A percentile compares a stretch with the other conserved stretches of the same genome.
phyloP scores from a whole-genome alignment of 2,797 vertebrate species.

The Cuniculus paca region DNA sequence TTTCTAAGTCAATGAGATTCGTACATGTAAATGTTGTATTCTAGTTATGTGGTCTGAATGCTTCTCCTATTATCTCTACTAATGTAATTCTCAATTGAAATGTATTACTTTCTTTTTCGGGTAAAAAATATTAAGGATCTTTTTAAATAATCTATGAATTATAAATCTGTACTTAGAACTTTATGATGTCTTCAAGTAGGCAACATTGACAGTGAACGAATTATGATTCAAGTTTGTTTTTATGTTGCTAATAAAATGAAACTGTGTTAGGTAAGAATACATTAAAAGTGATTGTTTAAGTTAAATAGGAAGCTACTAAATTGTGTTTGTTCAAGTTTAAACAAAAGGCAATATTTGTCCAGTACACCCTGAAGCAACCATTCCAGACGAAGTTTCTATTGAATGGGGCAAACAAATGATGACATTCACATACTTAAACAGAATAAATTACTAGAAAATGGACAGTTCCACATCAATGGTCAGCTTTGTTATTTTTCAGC shows the following conservation, averaged over 20 bases:
- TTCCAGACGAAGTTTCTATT: conserved; percentile 70
- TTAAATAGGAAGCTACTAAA: conserved; percentile 66
- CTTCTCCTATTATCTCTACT: conserved; percentile 75
- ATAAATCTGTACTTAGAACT: conserved; percentile 88
- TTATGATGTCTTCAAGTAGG: conserved; percentile 86
- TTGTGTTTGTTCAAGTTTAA: conserved; percentile 81
- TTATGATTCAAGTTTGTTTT: conserved; percentile 82
- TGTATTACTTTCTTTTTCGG: conserved; percentile 82
- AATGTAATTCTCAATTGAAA: conserved; percentile 85
- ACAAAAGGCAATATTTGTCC: conserved; percentile 69
- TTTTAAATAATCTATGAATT: conserved; percentile 87
- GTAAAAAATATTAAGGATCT: conserved; percentile 84
- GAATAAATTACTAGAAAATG: conserved; percentile 31
- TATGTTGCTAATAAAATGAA: conserved; percentile 86
- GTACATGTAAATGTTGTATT: conserved; percentile 81
- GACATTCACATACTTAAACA: conserved; percentile 19
- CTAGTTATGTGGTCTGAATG: conserved; percentile 80
- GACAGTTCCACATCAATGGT: not conserved
- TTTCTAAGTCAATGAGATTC: conserved; percentile 81
- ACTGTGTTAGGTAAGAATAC: conserved; percentile 82
- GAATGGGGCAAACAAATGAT: conserved; percentile 50
- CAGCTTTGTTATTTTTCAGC: conserved; percentile 1
- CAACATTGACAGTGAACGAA: conserved; percentile 85
- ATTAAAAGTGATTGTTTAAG: conserved; percentile 80
- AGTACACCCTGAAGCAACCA: conserved; percentile 24